Percentiles rank a stretch among this genome's conserved stretches.
These are phyloP conservation scores for Cardiocondyla obscurior DNA, from an alignment of 1,140 invertebrate genomes.

Conservation along the genomic window DNA sequence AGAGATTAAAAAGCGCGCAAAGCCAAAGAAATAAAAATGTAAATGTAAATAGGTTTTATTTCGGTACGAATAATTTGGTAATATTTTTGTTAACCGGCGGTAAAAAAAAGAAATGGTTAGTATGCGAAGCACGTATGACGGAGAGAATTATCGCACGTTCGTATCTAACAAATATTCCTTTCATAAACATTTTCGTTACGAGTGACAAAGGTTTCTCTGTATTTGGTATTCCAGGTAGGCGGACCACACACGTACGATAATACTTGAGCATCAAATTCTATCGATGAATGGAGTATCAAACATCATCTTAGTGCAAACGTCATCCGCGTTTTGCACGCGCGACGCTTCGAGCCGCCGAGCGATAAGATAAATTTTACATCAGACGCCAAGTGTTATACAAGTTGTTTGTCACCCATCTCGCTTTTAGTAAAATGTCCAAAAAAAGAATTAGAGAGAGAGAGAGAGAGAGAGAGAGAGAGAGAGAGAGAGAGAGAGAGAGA, in stretches of 20 bases:
- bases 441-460: background rate
- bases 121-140: background rate
- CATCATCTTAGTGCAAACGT: conserved; percentile 12
- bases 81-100: background rate
- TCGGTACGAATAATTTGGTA: background rate
- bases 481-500: background rate
- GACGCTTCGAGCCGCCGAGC: background rate
- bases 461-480: background rate
- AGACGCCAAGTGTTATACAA: background rate
- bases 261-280: conserved; percentile 9
- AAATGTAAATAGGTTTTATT: background rate
- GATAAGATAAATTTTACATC: conserved; percentile 53
- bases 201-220: background rate
- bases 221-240: background rate
- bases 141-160: background rate
- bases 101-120: background rate
- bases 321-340: background rate
- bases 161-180: background rate
- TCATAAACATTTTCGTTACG: conserved; percentile 5
- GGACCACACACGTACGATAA: background rate
- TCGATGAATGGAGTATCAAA: conserved; percentile 8
- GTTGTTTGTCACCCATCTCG: conserved; percentile 12
- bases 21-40: background rate
- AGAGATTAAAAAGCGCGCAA: background rate
- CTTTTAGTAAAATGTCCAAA: background rate